phyloP scores from a whole-genome alignment of 2,888 invertebrate species.

The Lithodes maja region DNA sequence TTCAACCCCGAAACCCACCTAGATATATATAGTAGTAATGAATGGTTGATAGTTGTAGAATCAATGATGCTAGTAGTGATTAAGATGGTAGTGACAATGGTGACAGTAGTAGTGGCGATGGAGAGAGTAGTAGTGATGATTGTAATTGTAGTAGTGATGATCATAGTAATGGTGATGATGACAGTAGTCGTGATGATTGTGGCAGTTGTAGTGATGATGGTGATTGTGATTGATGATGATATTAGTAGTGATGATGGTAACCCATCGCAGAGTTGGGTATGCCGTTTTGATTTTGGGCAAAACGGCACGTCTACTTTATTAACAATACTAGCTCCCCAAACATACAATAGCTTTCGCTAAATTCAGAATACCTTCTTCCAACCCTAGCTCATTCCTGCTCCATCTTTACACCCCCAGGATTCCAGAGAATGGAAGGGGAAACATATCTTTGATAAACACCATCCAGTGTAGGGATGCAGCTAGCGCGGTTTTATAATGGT shows the following conservation, averaged over 20 bases:
- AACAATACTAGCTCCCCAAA: too few species aligned
- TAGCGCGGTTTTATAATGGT: too few species aligned
- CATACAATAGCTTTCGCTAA: too few species aligned
- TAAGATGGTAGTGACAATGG: conserved; percentile 8
- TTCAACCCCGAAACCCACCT: not conserved
- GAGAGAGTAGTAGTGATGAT: not conserved
- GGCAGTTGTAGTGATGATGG: not conserved
- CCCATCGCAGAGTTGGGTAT: too few species aligned
- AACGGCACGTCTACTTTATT: too few species aligned
- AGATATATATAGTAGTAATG: not conserved
- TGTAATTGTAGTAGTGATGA: not conserved
- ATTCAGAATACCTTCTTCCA: too few species aligned
- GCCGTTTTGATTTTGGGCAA: too few species aligned
- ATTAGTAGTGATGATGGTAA: not conserved
- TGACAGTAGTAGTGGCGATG: not conserved
- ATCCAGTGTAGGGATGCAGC: too few species aligned
- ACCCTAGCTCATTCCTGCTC: too few species aligned
- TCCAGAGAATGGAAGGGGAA: too few species aligned
- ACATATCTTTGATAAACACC: too few species aligned
- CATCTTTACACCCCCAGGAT: too few species aligned
- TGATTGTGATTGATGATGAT: not conserved
- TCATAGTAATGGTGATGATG: not conserved
- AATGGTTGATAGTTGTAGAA: not conserved
- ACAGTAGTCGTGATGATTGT: not conserved
- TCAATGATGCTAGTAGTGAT: not conserved